Percentiles rank a stretch among this genome's conserved stretches.
phyloP scores from a whole-genome alignment of 2,888 invertebrate genomes.

The Melieria picta region DNA sequence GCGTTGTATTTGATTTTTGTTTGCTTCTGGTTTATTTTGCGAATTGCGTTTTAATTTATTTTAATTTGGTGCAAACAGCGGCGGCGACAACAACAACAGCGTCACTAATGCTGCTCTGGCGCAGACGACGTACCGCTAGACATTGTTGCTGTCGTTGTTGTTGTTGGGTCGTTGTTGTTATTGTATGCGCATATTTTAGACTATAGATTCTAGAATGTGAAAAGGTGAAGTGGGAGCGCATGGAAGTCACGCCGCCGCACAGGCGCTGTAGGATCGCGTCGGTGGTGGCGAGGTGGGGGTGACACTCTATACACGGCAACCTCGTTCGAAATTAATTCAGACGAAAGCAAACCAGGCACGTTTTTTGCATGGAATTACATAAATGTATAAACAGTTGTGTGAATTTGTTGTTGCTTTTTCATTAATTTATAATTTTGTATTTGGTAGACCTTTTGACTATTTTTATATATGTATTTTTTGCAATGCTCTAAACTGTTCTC shows the following conservation, averaged over 20 bases:
- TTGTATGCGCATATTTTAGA: neutral
- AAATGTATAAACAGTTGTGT: neutral
- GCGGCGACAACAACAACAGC: neutral
- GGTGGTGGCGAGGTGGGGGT: no score
- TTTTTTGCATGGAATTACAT: neutral
- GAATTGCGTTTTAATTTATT: neutral
- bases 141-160: neutral
- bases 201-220: neutral
- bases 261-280: no score
- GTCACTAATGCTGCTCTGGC: neutral
- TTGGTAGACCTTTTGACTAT: neutral
- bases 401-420: neutral
- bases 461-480: no score
- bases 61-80: neutral
- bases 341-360: neutral
- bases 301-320: neutral
- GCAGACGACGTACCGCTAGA: neutral
- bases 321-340: constrained; percentile 1
- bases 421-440: neutral
- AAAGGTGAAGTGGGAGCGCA: no score
- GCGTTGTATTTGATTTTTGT: neutral
- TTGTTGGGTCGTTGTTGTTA: neutral
- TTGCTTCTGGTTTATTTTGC: neutral
- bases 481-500: no score
- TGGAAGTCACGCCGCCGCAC: no score